Conservation (phyloP, 2,113 vertebrate species). For the Misgurnus anguillicaudatus region DNA sequence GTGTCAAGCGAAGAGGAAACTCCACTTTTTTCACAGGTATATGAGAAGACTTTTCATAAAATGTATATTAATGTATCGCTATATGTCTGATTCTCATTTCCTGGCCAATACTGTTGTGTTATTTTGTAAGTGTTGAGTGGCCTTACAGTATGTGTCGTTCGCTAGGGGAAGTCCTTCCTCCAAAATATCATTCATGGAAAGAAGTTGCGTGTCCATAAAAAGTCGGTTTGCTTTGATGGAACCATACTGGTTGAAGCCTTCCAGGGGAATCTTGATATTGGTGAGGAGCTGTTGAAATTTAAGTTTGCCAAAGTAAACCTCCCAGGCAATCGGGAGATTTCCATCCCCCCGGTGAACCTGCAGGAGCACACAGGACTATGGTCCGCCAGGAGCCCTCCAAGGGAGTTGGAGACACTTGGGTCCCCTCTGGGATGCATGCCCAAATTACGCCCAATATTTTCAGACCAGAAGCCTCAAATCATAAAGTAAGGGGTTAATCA, state of each 20-base stretch:
- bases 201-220: conserved; percentile 72
- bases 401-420: conserved; percentile 16
- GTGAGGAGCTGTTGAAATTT: conserved; percentile 78
- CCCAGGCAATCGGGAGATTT: conserved; percentile 43
- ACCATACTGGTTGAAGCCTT: conserved; percentile 73
- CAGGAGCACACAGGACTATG: conserved; percentile 56
- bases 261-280: conserved; percentile 72
- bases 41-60: not conserved
- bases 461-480: conserved; percentile 49
- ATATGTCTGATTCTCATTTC: not conserved
- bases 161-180: conserved; percentile 78
- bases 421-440: conserved; percentile 45
- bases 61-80: not conserved
- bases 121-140: not conserved
- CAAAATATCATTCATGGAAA: conserved; percentile 77
- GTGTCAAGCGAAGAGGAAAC: conserved; percentile 68
- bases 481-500: conserved; percentile 53
- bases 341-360: conserved; percentile 47
- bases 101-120: not conserved
- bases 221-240: conserved; percentile 71
- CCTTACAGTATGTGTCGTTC: not conserved
- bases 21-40: conserved; percentile 71
- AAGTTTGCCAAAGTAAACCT: conserved; percentile 72
- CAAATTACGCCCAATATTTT: conserved; percentile 46
- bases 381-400: conserved; percentile 36